Evolutionary conservation across 1,140 invertebrate species (phyloP), one percentile per base, ranked within the genome.

Genomic region (Drosophila subobscura): DNA sequence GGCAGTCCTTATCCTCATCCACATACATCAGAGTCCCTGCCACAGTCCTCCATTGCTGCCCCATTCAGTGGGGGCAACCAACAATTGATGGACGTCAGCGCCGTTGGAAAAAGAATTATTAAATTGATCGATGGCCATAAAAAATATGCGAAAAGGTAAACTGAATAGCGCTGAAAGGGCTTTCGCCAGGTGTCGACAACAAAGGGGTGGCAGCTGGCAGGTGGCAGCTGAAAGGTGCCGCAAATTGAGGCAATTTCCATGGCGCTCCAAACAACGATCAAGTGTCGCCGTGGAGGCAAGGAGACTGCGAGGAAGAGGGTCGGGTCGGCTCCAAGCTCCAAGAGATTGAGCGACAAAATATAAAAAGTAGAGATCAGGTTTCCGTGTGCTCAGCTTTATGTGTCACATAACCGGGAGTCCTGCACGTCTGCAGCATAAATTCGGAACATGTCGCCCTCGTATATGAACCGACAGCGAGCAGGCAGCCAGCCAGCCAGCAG

Each of bases 91-190:
- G 57, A 79, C 71, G 76, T 79, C 76, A 78, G 56, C 68, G 60
- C 33, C 50, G 78, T 49, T 72, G 61, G 52, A 77, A 81, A 81
- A 73, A 50, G 74, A 81, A 81, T 77, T 73, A 83, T 83, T 81
- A 63, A 81, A 81, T 81, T 83, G 66, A 83, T 77, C 79, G 73
- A 83, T 77, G 68, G 60, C 57, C 73, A 65, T 83, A 67, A 80
- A 79, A 65, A 79, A 67, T 72, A 72, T 77, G 61, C 52, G 75
- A 71, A 70, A 57, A 56, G 51, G 55, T 42, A 49, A 60, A 60
- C 49, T 70, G 71, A 53, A 72, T 53, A 20, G 68, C 72, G 61
- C 57, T 71, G 60, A 70, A 79, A 75, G 29, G 52, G 64, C 64
- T 37, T 16, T 46, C 59, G 47, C 52, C 72, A 75, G 71, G 60